Base-by-base conservation (phyloP, 2,797 vertebrate species). In the Balearica regulorum region DNA sequence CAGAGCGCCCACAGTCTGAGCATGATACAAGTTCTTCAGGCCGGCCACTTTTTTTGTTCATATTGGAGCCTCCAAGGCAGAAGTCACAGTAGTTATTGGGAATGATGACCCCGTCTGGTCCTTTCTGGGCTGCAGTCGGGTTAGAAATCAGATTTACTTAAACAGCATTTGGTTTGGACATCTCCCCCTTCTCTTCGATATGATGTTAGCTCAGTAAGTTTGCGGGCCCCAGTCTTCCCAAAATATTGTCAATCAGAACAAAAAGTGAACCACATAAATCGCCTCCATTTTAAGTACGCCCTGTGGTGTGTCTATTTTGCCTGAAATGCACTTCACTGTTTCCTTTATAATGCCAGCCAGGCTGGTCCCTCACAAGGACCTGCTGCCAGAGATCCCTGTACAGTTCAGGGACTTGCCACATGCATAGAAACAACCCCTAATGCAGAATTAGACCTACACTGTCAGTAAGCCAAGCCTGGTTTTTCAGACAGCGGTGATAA, bases 1-100 rank as follows among this genome's bases (percentile, higher is more conserved):
- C 99, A 84, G 99, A 99, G 96, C 99, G 99, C 94, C 99, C 99
- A 81, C 99, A 99, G 98, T 99, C 99, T 22, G 99, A 99, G 97
- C 99, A 99, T 5, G 99, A 99, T 90, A 99, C 99, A 96, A 99
- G 98, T 97, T 99, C 99, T 96, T 99, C 99, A 2, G 99, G 99
- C 70, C 99, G 98, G 53, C 99, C 99, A 13, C 99, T 99, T 98
- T 99, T 99, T 98, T 99, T 99, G 98, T 99, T 99, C 97, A 99
- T 98, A 94, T 98, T 99, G 64, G 99, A 99, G 97, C 99, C 99
- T 71, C 99, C 99, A 44, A 99, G 98, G 97, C 99, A 99, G 98
- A 99, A 99, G 98, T 99, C 99, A 98, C 99, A 99, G 99, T 99
- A 99, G 98, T 99, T 99, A 94, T 99, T 99, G 96, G 99, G 99